Conservation (phyloP, 2,797 vertebrate genomes). For the Macrochelys suwanniensis region DNA sequence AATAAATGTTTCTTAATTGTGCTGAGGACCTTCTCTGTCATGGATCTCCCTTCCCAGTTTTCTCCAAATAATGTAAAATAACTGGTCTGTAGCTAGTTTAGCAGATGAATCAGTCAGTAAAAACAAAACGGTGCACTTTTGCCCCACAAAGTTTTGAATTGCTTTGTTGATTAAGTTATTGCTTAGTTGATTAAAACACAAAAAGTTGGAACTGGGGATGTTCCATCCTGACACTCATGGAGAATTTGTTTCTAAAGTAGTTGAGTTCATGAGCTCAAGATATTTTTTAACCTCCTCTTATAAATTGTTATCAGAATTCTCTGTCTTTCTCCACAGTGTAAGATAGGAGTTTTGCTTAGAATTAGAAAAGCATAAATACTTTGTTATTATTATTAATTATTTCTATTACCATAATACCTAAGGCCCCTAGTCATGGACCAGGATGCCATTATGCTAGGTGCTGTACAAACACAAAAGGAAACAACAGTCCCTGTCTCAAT, state of each 20-base stretch:
- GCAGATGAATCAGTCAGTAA: neutral
- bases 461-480: neutral
- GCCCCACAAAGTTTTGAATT: neutral
- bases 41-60: neutral
- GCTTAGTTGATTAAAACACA: neutral
- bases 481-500: neutral
- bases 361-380: neutral
- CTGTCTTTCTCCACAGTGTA: neutral
- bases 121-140: neutral
- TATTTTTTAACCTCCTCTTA: neutral
- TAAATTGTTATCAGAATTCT: neutral
- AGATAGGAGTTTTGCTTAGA: neutral
- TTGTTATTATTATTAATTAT: neutral
- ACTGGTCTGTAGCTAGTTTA: neutral
- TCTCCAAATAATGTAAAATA: neutral
- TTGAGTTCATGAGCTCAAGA: neutral
- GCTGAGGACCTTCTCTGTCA: neutral
- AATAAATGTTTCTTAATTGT: neutral
- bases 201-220: neutral
- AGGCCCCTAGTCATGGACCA: neutral
- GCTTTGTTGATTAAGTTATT: neutral
- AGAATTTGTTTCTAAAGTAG: neutral
- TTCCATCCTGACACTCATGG: neutral
- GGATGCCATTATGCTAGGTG: neutral
- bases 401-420: neutral